phyloP scores from a whole-genome alignment of 2,888 invertebrate species.

The Sicus ferrugineus region DNA sequence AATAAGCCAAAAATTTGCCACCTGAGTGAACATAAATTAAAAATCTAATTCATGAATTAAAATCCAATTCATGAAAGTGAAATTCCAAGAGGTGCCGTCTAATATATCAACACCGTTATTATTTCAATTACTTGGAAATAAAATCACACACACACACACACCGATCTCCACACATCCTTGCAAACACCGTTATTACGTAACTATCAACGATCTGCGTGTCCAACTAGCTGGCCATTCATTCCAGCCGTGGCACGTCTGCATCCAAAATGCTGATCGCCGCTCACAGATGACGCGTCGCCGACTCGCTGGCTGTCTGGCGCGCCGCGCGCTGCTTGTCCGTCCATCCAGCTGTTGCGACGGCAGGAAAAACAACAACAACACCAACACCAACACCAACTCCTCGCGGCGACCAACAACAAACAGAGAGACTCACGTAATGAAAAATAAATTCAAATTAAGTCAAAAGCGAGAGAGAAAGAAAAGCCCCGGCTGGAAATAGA shows the following conservation, averaged over 20 bases:
- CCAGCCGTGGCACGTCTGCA: too few species aligned
- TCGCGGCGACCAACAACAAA: neutral
- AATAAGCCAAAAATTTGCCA: too few species aligned
- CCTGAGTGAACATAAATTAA: too few species aligned
- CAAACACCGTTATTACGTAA: neutral
- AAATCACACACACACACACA: neutral
- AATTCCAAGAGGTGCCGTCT: too few species aligned
- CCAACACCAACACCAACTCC: neutral
- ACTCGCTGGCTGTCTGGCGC: too few species aligned
- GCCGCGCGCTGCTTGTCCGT: neutral
- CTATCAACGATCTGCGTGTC: neutral
- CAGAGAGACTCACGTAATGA: constrained; percentile 2
- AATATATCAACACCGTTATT: too few species aligned
- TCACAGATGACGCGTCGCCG: too few species aligned
- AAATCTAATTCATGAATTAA: too few species aligned
- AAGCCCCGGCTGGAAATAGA: neutral
- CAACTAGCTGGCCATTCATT: neutral
- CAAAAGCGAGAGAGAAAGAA: constrained; percentile 7
- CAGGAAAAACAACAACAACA: neutral
- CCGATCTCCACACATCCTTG: neutral
- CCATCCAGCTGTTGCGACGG: neutral
- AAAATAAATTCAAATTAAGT: constrained; percentile 26
- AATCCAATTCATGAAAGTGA: too few species aligned
- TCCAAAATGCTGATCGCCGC: too few species aligned
- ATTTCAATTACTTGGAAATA: too few species aligned